Conservation (phyloP, 2,797 vertebrate species). For the Bryconaethiops microstoma region DNA sequence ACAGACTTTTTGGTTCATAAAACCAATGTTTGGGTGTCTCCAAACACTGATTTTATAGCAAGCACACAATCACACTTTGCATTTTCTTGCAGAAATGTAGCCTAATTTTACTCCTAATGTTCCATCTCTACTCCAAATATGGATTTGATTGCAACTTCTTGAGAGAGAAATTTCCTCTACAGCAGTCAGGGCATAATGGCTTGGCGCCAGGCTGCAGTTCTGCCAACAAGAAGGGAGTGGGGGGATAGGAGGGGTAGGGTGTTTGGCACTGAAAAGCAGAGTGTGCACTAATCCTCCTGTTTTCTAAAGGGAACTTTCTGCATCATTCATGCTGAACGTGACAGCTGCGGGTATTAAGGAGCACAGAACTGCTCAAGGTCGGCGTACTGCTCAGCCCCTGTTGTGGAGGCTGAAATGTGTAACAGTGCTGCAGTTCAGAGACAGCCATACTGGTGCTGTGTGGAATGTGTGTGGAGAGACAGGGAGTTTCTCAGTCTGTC, state of each 20-base stretch:
- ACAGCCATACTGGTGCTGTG: not conserved
- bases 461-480: not conserved
- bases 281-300: conserved; percentile 24
- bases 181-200: conserved; percentile 39
- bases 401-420: conserved; percentile 4
- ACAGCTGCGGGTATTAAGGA: conserved; percentile 26
- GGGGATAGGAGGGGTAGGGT: not conserved
- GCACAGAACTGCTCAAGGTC: not conserved
- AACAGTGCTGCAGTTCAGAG: conserved; percentile 1
- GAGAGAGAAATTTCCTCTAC: conserved; percentile 41
- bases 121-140: no score
- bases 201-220: conserved; percentile 28
- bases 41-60: no score
- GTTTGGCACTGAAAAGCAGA: conserved; percentile 4
- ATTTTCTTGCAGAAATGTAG: no score
- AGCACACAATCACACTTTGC: no score
- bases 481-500: conserved; percentile 6
- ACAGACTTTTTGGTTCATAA: no score
- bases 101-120: no score
- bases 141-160: no score
- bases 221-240: conserved; percentile 28
- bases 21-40: no score
- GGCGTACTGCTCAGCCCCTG: not conserved
- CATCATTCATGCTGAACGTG: conserved; percentile 10
- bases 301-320: conserved; percentile 19